Evolutionary conservation across 2,797 vertebrate species (phyloP).

Genomic region (Propithecus perrieri): DNA sequence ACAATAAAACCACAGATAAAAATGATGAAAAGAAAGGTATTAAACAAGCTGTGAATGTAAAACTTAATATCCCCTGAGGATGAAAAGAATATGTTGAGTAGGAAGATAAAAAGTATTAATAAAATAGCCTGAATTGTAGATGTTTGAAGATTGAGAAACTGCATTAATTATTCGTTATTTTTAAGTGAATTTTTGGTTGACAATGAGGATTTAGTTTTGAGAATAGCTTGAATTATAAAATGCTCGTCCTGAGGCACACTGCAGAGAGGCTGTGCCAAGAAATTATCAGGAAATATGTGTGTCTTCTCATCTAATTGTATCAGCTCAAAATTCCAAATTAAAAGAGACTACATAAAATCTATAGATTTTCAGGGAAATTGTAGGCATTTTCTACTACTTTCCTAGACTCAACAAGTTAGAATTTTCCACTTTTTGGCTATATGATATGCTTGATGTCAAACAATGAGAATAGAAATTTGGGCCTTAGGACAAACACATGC

Average conservation of each 20-base stretch:
- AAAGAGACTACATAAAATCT: neutral
- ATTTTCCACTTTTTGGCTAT: neutral
- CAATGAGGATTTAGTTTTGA: neutral
- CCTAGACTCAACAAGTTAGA: neutral
- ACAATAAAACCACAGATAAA: conserved; percentile 65
- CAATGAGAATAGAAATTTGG: neutral
- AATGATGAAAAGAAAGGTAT: conserved; percentile 55
- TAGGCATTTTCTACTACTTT: neutral
- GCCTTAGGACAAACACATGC: neutral
- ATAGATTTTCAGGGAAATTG: neutral
- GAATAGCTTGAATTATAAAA: neutral
- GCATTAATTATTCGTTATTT: neutral
- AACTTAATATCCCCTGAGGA: neutral
- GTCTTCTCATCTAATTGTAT: neutral
- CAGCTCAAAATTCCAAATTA: neutral
- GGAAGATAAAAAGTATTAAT: neutral
- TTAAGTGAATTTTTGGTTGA: neutral
- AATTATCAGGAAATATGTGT: neutral
- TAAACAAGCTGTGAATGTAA: conserved; percentile 55
- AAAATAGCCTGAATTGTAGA: neutral
- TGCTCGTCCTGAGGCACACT: neutral
- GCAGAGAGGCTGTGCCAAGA: neutral
- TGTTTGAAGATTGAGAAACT: neutral
- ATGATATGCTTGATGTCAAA: neutral
- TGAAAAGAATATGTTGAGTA: neutral